Conservation (phyloP, 2,888 invertebrate genomes). For the Ypsolopha sequella region DNA sequence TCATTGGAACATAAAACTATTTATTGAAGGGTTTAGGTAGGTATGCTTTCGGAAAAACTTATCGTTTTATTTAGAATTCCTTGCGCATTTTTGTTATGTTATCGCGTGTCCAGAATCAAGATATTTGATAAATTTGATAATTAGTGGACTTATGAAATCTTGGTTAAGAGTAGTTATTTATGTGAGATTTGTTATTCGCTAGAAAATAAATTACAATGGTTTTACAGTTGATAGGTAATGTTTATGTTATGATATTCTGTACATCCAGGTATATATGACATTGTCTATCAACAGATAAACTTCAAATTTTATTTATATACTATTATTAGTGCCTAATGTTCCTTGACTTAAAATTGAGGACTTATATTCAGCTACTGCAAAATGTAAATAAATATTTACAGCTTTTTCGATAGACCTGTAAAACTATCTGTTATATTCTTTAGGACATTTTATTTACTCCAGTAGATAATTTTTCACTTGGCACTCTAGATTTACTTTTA, state of each 20-base stretch:
- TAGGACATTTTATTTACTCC: background rate
- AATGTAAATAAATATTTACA: background rate
- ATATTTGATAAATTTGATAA: too few relatives aligned
- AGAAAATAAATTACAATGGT: conserved; percentile 6
- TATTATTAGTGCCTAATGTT: conserved; percentile 14
- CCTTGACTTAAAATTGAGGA: conserved; percentile 8
- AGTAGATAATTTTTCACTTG: background rate
- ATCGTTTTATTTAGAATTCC: background rate
- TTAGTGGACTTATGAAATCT: too few relatives aligned
- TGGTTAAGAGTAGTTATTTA: conserved; percentile 28
- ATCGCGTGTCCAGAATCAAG: too few relatives aligned
- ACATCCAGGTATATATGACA: too few relatives aligned
- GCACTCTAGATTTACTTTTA: conserved; percentile 25
- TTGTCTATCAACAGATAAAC: too few relatives aligned
- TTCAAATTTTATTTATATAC: background rate
- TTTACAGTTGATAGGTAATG: too few relatives aligned
- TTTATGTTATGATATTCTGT: too few relatives aligned
- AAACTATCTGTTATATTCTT: background rate
- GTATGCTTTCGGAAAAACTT: background rate
- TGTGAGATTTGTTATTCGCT: conserved; percentile 30
- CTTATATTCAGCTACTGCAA: background rate
- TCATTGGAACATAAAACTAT: conserved; percentile 14
- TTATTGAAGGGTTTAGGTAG: conserved; percentile 16
- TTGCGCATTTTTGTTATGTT: too few relatives aligned
- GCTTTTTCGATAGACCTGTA: background rate